Conservation (phyloP, 23 tunicate genomes). For the Aplidium turbinatum region DNA sequence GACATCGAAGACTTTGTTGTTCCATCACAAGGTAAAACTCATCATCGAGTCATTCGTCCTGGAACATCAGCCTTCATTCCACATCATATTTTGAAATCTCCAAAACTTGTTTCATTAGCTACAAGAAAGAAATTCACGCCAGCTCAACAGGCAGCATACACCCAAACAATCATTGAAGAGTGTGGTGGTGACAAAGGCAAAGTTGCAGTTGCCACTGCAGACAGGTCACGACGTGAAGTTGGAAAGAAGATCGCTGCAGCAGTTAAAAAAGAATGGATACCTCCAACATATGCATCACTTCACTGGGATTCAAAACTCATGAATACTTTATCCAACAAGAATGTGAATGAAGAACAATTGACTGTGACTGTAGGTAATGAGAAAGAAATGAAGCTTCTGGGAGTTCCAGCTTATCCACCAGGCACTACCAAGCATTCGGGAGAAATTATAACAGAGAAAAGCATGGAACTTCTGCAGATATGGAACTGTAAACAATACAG, state of each 20-base stretch:
- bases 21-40: background rate
- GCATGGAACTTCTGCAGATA: background rate
- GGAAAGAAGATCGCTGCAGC: constrained; percentile 9
- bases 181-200: constrained; percentile 16
- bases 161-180: constrained; percentile 19
- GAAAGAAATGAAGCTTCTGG: background rate
- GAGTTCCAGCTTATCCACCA: constrained; percentile 4
- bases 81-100: background rate
- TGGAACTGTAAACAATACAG: constrained; percentile 20
- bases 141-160: constrained; percentile 19
- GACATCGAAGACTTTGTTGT: background rate
- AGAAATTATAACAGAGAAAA: constrained; percentile 3
- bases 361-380: constrained; percentile 9
- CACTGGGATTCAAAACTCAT: too few species aligned
- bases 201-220: constrained; percentile 13
- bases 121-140: background rate
- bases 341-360: background rate
- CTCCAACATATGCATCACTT: too few species aligned
- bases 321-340: too few species aligned
- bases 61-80: constrained; percentile 1
- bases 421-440: constrained; percentile 11
- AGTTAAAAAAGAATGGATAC: background rate
- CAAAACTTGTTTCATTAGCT: background rate
- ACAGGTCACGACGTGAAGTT: constrained; percentile 12
- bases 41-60: constrained; percentile 4